Percentiles rank a stretch among this genome's conserved stretches.
Evolutionary conservation across 2,113 vertebrate species (phyloP).

Genomic region (Amblyopsis rosae): DNA sequence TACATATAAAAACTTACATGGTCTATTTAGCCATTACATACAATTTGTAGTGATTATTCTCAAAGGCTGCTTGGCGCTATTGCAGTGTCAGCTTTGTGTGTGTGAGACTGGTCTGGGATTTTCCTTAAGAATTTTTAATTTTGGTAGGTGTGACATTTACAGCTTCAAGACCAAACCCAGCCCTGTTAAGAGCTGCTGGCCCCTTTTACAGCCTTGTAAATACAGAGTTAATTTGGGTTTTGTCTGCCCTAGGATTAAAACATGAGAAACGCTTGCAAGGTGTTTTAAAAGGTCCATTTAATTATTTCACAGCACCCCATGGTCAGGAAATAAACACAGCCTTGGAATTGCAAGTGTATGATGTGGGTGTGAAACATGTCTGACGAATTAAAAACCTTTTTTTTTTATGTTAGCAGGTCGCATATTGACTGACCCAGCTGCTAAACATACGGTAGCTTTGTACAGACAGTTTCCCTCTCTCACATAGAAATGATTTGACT

Average conservation of each 20-base stretch:
- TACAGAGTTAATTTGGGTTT: conserved; percentile 59
- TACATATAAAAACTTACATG: too few species aligned
- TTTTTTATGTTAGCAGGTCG: not conserved
- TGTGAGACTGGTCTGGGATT: conserved; percentile 25
- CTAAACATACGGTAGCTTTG: conserved; percentile 1
- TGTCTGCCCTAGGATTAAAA: conserved; percentile 45
- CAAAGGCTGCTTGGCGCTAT: conserved; percentile 17
- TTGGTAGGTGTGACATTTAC: conserved; percentile 76
- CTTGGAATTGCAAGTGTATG: conserved; percentile 51
- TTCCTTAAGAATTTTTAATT: conserved; percentile 72
- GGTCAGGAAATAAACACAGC: conserved; percentile 60
- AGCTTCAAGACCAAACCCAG: conserved; percentile 48
- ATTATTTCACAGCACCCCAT: conserved; percentile 45
- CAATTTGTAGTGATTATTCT: conserved; percentile 19
- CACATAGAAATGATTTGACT: conserved; percentile 33
- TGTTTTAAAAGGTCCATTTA: conserved; percentile 58
- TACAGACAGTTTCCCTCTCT: conserved; percentile 4
- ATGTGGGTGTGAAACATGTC: conserved; percentile 48
- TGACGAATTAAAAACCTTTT: conserved; percentile 21
- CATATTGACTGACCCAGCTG: conserved; percentile 6
- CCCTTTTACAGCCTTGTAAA: conserved; percentile 64
- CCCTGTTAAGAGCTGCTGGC: conserved; percentile 50
- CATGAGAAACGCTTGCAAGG: conserved; percentile 40
- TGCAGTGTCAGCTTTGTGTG: conserved; percentile 1
- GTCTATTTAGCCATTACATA: conserved; percentile 9